These are phyloP conservation scores for Drosophila insularis DNA, from an alignment of 1,140 invertebrate genomes.

Conservation along the genomic window DNA sequence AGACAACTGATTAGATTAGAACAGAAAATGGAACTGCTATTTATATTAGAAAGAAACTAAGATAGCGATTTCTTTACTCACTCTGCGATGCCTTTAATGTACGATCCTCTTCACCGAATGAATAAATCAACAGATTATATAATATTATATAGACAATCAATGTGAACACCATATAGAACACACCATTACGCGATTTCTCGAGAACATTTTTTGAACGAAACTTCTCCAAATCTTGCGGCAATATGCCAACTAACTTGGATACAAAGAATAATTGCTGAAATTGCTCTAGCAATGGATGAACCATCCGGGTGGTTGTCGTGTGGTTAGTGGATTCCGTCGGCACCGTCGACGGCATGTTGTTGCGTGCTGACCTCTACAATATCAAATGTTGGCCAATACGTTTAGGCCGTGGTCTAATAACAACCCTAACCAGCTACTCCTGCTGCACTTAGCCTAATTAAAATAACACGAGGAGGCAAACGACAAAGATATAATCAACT, in stretches of 20 bases:
- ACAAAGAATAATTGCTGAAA: conserved; percentile 71
- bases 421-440: not conserved
- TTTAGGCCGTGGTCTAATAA: not conserved
- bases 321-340: not conserved
- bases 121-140: conserved; percentile 73
- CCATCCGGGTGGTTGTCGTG: conserved; percentile 10
- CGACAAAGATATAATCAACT: conserved; percentile 50
- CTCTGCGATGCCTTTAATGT: conserved; percentile 70
- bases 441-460: conserved; percentile 66
- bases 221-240: conserved; percentile 65
- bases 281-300: conserved; percentile 64
- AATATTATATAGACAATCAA: conserved; percentile 57
- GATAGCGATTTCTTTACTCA: conserved; percentile 39
- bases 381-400: conserved; percentile 32
- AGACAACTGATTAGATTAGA: too few species aligned
- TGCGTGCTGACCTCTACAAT: conserved; percentile 25
- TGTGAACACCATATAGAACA: conserved; percentile 50
- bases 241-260: conserved; percentile 66
- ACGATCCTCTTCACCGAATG: conserved; percentile 73
- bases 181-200: conserved; percentile 66
- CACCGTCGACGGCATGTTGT: conserved; percentile 47
- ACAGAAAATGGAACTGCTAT: too few species aligned
- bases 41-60: too few species aligned
- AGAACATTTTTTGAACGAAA: conserved; percentile 60
- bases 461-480: conserved; percentile 18